A percentile compares a stretch with the other conserved stretches of the same genome.
Evolutionary conservation across 2,113 vertebrate genomes (phyloP).

Genomic region (Dicerorhinus sumatrensis): DNA sequence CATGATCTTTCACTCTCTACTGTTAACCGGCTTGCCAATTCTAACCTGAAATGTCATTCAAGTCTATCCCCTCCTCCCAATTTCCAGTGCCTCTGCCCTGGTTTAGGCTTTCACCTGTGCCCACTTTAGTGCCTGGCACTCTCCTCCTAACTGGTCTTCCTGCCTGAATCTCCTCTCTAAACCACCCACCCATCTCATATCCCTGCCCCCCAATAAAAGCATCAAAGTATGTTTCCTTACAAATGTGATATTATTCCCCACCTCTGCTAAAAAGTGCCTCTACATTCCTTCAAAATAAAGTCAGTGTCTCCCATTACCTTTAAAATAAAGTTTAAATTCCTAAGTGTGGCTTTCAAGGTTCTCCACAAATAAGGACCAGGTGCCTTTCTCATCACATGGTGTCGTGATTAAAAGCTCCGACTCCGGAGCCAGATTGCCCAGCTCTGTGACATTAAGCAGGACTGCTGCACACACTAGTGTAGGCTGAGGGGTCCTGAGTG

Average conservation of each 20-base stretch:
- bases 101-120: background rate
- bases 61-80: background rate
- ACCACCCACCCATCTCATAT: background rate
- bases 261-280: background rate
- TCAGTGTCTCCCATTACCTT: background rate
- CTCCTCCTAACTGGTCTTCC: background rate
- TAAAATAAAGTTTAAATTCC: background rate
- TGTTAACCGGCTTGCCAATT: background rate
- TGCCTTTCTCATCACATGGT: background rate
- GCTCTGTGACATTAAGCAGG: background rate
- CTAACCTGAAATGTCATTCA: background rate
- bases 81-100: background rate
- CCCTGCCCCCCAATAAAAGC: background rate
- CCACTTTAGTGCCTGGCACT: background rate
- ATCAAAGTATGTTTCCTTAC: background rate
- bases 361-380: background rate
- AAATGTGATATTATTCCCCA: background rate
- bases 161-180: background rate
- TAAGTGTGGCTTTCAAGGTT: background rate
- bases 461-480: fast-evolving
- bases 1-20: too few relatives aligned
- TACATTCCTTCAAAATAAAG: slow-evolving; percentile 6
- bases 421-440: background rate
- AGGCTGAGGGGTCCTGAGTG: background rate
- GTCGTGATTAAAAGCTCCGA: background rate